Evolutionary conservation across 2,797 vertebrate species (phyloP).

Genomic region (Rhynchotus rufescens): DNA sequence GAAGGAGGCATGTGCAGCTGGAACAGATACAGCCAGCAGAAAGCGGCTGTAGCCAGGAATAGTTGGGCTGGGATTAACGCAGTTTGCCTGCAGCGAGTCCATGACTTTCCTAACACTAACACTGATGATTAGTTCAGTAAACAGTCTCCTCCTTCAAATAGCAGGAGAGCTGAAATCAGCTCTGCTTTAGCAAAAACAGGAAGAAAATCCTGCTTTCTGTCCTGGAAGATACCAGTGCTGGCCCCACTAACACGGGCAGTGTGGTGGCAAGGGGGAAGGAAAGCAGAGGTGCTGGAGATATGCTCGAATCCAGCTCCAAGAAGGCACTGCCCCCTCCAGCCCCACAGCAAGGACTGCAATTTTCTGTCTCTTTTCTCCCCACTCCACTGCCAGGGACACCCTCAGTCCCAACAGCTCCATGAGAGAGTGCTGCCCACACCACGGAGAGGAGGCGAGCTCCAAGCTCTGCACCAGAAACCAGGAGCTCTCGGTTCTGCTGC

Average conservation of each 20-base stretch:
- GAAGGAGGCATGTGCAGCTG: background rate
- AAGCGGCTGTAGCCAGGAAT: background rate
- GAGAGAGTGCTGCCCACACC: background rate
- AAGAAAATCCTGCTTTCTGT: background rate
- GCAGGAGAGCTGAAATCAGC: background rate
- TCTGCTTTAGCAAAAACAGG: background rate
- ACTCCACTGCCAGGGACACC: background rate
- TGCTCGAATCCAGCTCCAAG: background rate
- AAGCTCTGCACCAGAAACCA: background rate
- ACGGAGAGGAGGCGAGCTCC: background rate
- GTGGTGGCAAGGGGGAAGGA: background rate
- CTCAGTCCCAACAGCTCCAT: background rate
- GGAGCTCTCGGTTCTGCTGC: background rate
- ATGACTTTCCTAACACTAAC: background rate
- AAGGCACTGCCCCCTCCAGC: background rate
- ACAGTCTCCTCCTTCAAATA: background rate
- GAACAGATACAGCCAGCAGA: background rate
- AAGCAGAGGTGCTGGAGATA: background rate
- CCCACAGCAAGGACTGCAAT: background rate
- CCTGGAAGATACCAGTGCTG: background rate
- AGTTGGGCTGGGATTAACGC: background rate
- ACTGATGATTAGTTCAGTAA: background rate
- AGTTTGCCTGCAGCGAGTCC: background rate
- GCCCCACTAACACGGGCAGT: background rate
- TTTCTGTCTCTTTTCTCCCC: background rate